These are phyloP conservation scores for Drosophila willistoni DNA, from an alignment of 1,140 invertebrate genomes.

Conservation along the genomic window DNA sequence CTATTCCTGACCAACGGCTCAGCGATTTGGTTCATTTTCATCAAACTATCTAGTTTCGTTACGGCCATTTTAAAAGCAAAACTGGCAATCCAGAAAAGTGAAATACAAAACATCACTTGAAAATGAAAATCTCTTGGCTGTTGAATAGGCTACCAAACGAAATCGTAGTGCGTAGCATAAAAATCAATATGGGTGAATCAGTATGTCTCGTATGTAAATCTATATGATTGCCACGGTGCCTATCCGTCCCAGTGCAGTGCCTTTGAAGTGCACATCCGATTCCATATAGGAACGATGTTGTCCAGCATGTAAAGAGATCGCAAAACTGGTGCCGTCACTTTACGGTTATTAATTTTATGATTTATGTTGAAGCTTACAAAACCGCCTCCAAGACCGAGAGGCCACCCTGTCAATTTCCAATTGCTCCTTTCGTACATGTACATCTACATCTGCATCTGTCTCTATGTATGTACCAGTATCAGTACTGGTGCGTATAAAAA, in stretches of 20 bases:
- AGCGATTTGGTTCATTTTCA: too few species aligned
- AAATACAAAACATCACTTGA: too few species aligned
- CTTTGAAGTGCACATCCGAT: constrained; percentile 61
- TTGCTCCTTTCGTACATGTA: constrained; percentile 25
- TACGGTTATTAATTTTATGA: constrained; percentile 83
- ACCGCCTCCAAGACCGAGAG: constrained; percentile 34
- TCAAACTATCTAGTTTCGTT: too few species aligned
- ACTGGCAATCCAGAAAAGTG: too few species aligned
- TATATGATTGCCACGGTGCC: constrained; percentile 18
- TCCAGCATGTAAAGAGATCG: constrained; percentile 26
- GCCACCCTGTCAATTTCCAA: constrained; percentile 17
- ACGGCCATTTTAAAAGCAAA: too few species aligned
- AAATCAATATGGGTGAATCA: constrained; percentile 22
- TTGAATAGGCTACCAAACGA: constrained; percentile 30
- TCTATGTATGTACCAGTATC: constrained; percentile 3
- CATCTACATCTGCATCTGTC: neutral
- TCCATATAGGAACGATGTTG: constrained; percentile 20
- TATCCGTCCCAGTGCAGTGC: constrained; percentile 23
- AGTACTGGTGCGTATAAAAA: constrained; percentile 18
- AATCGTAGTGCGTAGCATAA: constrained; percentile 34
- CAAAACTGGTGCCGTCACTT: constrained; percentile 78
- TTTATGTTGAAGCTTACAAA: constrained; percentile 80
- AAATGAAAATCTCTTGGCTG: too few species aligned
- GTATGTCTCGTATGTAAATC: constrained; percentile 43
- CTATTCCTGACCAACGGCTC: too few species aligned